Evolutionary conservation across 2,113 vertebrate species (phyloP), one percentile per base, ranked within the genome.

Genomic region (Chaetorhynchus papuensis): DNA sequence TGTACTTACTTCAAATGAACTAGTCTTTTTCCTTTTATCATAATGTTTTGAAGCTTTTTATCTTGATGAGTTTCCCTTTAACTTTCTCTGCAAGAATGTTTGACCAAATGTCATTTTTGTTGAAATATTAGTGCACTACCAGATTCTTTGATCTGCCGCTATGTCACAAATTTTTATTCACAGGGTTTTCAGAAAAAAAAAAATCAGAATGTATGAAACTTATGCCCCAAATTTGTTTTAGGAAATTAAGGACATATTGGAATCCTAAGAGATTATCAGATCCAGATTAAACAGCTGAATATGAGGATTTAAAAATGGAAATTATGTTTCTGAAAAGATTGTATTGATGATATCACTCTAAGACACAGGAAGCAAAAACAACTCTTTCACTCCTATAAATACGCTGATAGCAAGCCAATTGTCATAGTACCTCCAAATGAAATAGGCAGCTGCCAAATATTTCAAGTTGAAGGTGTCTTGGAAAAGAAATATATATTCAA

Each of bases 151-250:
- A 66, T 75, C 18, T 54, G 8, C 20, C 3, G 13, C 10, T 44
- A 9, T 15, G 3, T 59, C 26, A 20, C 7, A 44, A 61, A 7
- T 7, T 65, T 65, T 83, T 61, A 57, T 49, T 45, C 39, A 26
- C 8, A 53, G 10, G 0, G 0, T 44, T 61, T 0, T n/a, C 35
- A 45, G 27, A 6, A 87, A 66, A 37, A 52, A 45, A 33, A 22
- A 30, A 74, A 42, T 4, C 4, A 47, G 18, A 50, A 56, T 1
- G 0, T 14, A 22, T 33, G 11, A 19, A 86, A 60, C 5, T 47
- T 64, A 15, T 30, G 15, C 1, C 33, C 44, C 12, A 56, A 35
- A 52, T 60, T 80, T 57, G 2, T 45, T 83, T 80, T 27, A 15
- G 30, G n/a, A 86, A 91, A 80, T 72, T 42, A 54, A 68, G 6